phyloP scores from a whole-genome alignment of 2,113 vertebrate genomes.

The Zootoca vivipara region DNA sequence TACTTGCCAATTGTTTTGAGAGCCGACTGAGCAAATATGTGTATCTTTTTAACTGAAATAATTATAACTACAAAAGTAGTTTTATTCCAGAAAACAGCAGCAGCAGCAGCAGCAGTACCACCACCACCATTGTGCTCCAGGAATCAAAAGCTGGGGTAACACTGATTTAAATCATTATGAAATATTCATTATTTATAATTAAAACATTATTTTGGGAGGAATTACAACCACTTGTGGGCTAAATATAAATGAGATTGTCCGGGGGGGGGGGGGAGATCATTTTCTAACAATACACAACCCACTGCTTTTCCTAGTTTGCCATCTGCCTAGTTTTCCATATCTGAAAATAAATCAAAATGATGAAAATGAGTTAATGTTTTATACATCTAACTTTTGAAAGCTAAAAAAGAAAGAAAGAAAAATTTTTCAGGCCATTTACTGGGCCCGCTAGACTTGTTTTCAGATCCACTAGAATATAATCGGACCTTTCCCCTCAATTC shows the following conservation, averaged over 20 bases:
- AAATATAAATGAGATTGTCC: neutral
- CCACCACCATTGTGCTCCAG: neutral
- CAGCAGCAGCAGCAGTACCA: no score
- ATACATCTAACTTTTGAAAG: neutral
- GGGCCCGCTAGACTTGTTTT: constrained; percentile 28
- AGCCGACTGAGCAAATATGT: neutral
- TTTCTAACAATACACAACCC: neutral
- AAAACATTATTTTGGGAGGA: neutral
- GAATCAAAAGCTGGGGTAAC: neutral
- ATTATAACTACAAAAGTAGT: neutral
- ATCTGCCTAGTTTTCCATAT: neutral
- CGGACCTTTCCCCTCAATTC: constrained; percentile 38
- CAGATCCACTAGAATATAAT: constrained; percentile 38
- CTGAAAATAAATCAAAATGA: no score
- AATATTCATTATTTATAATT: neutral
- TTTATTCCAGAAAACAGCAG: neutral
- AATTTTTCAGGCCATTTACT: constrained; percentile 7
- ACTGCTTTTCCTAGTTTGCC: neutral
- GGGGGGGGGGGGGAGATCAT: no score
- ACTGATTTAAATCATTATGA: neutral
- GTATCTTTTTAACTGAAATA: neutral
- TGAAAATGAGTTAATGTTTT: neutral
- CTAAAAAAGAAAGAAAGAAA: neutral
- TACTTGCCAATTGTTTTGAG: neutral
- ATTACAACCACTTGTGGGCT: neutral